Percentiles rank a stretch among this genome's conserved stretches.
Evolutionary conservation across 1,140 invertebrate species (phyloP).

Genomic region (Drosophila ambigua): DNA sequence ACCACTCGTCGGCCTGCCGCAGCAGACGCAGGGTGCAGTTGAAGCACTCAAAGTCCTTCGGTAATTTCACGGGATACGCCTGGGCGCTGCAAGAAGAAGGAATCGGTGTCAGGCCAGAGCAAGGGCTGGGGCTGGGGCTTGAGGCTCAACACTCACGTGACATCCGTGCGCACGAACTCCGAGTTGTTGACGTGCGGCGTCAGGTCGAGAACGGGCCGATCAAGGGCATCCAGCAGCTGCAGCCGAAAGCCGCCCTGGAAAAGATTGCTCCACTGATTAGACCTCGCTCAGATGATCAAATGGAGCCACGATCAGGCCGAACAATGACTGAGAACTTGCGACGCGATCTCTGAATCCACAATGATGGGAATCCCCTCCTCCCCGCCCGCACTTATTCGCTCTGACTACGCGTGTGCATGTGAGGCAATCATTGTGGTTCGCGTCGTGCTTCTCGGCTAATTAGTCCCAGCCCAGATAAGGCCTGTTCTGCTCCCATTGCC

Average conservation of each 20-base stretch:
- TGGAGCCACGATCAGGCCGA: conserved; percentile 6
- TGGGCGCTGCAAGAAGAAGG: conserved; percentile 88
- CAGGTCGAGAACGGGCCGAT: conserved; percentile 92
- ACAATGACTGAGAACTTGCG: conserved; percentile 80
- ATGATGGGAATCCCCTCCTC: conserved; percentile 43
- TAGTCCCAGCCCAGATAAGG: conserved; percentile 25
- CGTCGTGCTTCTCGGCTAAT: conserved; percentile 43
- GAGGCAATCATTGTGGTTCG: conserved; percentile 58
- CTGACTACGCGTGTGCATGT: conserved; percentile 58
- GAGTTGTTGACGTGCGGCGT: conserved; percentile 91
- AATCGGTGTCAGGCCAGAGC: too few relatives aligned
- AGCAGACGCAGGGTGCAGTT: conserved; percentile 96
- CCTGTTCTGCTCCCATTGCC: conserved; percentile 30
- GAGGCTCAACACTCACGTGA: conserved; percentile 85
- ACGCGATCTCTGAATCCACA: conserved; percentile 48
- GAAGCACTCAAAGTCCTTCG: conserved; percentile 91
- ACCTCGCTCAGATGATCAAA: too few relatives aligned
- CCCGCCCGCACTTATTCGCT: conserved; percentile 47
- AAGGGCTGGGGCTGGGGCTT: background rate
- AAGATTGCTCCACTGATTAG: conserved; percentile 36
- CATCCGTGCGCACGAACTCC: conserved; percentile 91
- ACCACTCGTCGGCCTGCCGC: conserved; percentile 95
- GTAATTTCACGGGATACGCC: conserved; percentile 90
- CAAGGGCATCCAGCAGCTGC: conserved; percentile 91
- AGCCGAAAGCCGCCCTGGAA: conserved; percentile 94